A percentile compares a stretch with the other conserved stretches of the same genome.
Conservation (phyloP, 2,797 vertebrate species). For the Hapalemur alaotrensis region DNA sequence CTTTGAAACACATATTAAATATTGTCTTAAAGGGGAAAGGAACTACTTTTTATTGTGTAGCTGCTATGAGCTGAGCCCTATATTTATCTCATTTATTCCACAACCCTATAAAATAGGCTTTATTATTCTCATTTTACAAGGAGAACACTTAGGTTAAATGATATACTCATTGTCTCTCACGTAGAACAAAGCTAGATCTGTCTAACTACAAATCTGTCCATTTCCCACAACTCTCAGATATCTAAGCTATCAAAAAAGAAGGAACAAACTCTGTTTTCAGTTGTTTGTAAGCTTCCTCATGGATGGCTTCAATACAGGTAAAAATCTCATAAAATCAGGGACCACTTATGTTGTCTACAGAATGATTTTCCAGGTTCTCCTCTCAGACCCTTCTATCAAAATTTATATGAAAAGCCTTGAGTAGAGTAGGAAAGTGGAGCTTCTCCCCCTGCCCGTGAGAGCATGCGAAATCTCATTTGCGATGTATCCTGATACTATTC, state of each 20-base stretch:
- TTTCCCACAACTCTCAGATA: background rate
- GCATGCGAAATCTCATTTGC: background rate
- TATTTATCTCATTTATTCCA: background rate
- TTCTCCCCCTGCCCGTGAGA: background rate
- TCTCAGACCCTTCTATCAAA: background rate
- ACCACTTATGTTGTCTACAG: background rate
- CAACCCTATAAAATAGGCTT: background rate
- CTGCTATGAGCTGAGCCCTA: background rate
- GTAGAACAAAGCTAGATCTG: background rate
- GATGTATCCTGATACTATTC: background rate
- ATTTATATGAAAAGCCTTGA: background rate
- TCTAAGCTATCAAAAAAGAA: background rate
- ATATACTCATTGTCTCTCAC: background rate
- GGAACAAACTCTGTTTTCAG: background rate
- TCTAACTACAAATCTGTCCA: background rate
- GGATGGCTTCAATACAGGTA: background rate
- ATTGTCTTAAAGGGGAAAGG: background rate
- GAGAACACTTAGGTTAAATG: background rate
- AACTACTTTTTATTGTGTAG: background rate
- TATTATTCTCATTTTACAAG: background rate
- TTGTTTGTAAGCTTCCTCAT: background rate
- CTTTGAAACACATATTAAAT: background rate
- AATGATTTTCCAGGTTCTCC: background rate
- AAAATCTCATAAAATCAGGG: background rate
- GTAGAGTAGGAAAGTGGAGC: background rate